Percentiles rank a stretch among this genome's conserved stretches.
phyloP scores from a whole-genome alignment of 2,797 vertebrate genomes.

The Thunnus albacares region DNA sequence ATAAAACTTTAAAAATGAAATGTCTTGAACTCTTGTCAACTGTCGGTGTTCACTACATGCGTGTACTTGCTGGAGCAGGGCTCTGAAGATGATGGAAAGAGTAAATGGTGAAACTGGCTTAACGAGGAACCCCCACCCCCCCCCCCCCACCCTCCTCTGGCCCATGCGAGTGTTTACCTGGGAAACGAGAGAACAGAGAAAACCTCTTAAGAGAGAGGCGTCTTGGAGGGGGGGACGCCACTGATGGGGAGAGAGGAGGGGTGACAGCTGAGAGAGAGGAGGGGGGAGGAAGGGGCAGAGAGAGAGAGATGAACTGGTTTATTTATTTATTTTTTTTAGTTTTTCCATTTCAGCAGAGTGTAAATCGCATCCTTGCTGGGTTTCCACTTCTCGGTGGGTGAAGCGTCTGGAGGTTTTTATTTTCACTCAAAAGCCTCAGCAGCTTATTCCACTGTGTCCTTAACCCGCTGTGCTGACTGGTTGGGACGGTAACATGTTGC shows the following conservation, averaged over 20 bases:
- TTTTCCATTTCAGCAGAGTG: background rate
- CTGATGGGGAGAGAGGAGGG: slow-evolving; percentile 85
- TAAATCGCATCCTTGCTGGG: background rate
- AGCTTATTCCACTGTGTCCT: too few relatives aligned
- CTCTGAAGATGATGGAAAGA: slow-evolving; percentile 51
- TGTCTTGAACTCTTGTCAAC: background rate
- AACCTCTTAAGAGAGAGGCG: slow-evolving; percentile 88
- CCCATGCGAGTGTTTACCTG: slow-evolving; percentile 86
- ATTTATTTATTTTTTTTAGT: slow-evolving; percentile 37
- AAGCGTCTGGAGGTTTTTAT: too few relatives aligned
- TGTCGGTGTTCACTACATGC: background rate
- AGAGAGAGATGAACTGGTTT: slow-evolving; percentile 57
- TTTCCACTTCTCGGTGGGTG: background rate
- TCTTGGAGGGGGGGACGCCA: slow-evolving; percentile 84
- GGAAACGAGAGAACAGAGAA: slow-evolving; percentile 88
- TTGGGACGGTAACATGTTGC: too few relatives aligned
- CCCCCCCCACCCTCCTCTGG: slow-evolving; percentile 20
- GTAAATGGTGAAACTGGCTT: slow-evolving; percentile 41
- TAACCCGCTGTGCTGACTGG: background rate
- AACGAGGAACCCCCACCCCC: slow-evolving; percentile 11
- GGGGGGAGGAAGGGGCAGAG: slow-evolving; percentile 38
- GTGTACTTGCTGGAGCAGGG: slow-evolving; percentile 78
- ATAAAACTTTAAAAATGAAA: background rate
- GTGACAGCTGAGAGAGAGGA: slow-evolving; percentile 79
- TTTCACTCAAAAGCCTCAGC: too few relatives aligned